Evolutionary conservation across 1,140 invertebrate species (phyloP).

Genomic region (Amphibalanus amphitrite): DNA sequence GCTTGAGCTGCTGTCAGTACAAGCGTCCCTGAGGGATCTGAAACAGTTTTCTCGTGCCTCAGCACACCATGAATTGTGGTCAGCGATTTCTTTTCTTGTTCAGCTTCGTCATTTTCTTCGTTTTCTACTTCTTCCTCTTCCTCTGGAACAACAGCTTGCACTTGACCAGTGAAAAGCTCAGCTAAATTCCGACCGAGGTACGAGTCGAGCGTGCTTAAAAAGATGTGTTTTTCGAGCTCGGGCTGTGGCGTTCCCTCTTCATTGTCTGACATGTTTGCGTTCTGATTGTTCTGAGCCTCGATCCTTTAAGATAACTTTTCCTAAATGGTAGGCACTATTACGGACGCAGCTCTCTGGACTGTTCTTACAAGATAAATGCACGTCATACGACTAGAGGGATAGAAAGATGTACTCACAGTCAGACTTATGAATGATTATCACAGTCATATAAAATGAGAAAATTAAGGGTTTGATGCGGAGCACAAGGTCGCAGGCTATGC

Average conservation of each 20-base stretch:
- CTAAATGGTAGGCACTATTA: too few species aligned
- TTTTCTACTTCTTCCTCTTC: neutral
- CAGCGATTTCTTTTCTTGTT: neutral
- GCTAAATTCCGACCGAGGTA: neutral
- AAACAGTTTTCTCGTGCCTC: neutral
- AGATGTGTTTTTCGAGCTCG: neutral
- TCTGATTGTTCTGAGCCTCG: neutral
- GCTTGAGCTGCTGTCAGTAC: neutral
- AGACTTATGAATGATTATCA: too few species aligned
- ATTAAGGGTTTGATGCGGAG: too few species aligned
- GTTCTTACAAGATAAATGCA: too few species aligned
- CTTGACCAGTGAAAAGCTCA: neutral
- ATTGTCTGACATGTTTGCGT: neutral
- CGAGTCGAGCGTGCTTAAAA: neutral
- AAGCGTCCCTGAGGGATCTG: neutral
- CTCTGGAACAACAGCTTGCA: neutral
- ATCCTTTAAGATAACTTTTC: too few species aligned
- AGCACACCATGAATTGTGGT: neutral
- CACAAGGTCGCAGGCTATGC: too few species aligned
- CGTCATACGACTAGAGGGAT: too few species aligned
- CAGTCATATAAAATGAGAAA: too few species aligned
- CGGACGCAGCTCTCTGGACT: too few species aligned
- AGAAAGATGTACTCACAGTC: too few species aligned
- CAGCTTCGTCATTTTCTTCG: neutral
- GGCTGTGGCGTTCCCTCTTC: neutral